Evolutionary conservation across 2,797 vertebrate species (phyloP), one percentile per base, ranked within the genome.

Genomic region (Anableps anableps): DNA sequence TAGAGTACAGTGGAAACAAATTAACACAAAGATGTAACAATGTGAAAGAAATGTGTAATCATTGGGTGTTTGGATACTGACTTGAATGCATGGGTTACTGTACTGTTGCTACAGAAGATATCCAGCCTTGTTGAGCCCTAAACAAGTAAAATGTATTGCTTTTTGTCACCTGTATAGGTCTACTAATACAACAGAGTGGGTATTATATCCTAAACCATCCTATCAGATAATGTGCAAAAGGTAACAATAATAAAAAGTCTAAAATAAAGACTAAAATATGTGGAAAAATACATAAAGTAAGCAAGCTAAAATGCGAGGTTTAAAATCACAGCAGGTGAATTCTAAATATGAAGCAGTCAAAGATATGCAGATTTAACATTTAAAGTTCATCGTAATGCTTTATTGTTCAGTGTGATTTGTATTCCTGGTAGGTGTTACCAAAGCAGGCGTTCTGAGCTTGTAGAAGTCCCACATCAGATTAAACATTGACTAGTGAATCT

Each of bases 401-500:
- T 47, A 16, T 29, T 45, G 14, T 71, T 47, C 2, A 60, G 31
- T 60, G n/a, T 13, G 3, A n/a, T 68, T 29, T 45, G 41, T 70
- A n/a, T 70, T 70, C 38, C 66, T 6, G 38, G 38, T 16, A 26
- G 36, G 9, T 41, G 36, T 26, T 26, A 68, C 36, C 66, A 41
- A 14, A 66, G 79, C 45, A 26, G 78, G 76, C 78, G 23, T 47
- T 51, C 72, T 11, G 53, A 80, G 75, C 77, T 81, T 50, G 55
- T 70, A 77, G 76, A 26, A 76, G 48, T 14, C 16, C 21, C 60
- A 21, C 45, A 64, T 36, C 47, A 72, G 75, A 72, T 86, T 85
- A 79, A 88, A 84, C 74, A 64, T 62, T 77, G 14, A 48, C 86
- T 73, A 80, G 80, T 58, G 29, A 80, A 75, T 75, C 84, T 84